Base-by-base conservation (phyloP, 2,113 vertebrate genomes). In the Oncorhynchus tshawytscha region DNA sequence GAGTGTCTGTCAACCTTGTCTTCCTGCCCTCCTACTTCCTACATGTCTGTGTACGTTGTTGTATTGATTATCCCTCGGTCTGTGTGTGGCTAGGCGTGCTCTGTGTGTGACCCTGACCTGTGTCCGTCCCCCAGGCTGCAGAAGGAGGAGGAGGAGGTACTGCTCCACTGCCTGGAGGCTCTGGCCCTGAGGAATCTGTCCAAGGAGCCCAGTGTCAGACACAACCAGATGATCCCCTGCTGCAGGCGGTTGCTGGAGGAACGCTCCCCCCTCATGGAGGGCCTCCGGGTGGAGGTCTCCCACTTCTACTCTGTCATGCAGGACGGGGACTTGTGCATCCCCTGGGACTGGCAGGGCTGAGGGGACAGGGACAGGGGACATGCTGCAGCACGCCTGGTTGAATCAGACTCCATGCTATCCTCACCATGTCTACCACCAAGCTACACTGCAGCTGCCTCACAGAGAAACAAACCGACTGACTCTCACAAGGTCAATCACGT, bases 231-330 rank as follows among this genome's bases (percentile, higher is more conserved):
- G 97, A 95, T 95, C 73, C 84, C 81, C 18, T 99, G 96, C 67
- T 98, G 96, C 67, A 89, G 78, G 27, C 85, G 95, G 3, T 93
- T 99, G 65, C 78, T 96, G n/a, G 91, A 95, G 51, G 93, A 93
- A 25, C 90, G 90, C 0, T 51, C 90, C 39, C 95, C 95, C 0
- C 92, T 94, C 24, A 80, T 96, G 13, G 93, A 94, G 29, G 96
- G 96, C 49, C 94, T 98, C 88, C 95, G 93, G 71, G 86, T 99
- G 4, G 95, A 94, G 1, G 59, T 99, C 3, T 98, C 97, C 0
- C 95, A 96, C 66, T 99, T 97, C 84, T 99, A 97, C 90, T 96
- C 97, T 0, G 96, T 99, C 45, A 93, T 96, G 92, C 96, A 98
- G 84, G 98, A 99, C 3, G 98, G 98, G 70, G 97, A 99, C 83